Conservation (phyloP, 2,797 vertebrate species). For the Hipposideros larvatus region DNA sequence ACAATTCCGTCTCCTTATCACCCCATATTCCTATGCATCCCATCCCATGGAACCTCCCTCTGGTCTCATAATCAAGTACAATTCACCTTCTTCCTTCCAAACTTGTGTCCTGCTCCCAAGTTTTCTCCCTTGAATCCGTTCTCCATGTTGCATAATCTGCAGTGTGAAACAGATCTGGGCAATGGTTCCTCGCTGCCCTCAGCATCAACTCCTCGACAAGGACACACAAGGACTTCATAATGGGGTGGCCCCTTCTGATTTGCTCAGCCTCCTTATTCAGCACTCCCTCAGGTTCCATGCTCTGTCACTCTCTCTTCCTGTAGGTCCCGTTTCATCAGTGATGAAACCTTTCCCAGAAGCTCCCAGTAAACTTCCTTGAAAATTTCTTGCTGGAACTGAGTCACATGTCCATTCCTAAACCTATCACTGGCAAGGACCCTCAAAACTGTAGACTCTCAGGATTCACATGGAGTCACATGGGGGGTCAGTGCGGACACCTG, state of each 20-base stretch:
- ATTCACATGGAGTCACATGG: not conserved
- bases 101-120: not conserved
- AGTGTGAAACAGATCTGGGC: not conserved
- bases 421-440: not conserved
- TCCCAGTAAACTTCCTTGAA: not conserved
- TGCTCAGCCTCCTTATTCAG: not conserved
- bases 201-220: rapidly evolving
- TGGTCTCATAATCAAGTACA: not conserved
- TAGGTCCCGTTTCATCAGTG: not conserved
- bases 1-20: not conserved
- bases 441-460: not conserved
- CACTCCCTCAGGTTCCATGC: not conserved
- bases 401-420: not conserved
- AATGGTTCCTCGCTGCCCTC: rapidly evolving
- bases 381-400: not conserved
- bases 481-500: not conserved
- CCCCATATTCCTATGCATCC: not conserved
- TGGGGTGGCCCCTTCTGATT: rapidly evolving
- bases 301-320: not conserved
- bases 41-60: not conserved
- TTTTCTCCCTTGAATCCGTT: not conserved
- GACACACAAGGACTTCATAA: rapidly evolving
- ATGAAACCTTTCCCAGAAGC: not conserved
- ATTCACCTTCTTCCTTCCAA: not conserved
- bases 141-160: not conserved